Percentiles rank a stretch among this genome's conserved stretches.
Evolutionary conservation across 2,888 invertebrate species (phyloP).

Genomic region (Sinelater perroti): DNA sequence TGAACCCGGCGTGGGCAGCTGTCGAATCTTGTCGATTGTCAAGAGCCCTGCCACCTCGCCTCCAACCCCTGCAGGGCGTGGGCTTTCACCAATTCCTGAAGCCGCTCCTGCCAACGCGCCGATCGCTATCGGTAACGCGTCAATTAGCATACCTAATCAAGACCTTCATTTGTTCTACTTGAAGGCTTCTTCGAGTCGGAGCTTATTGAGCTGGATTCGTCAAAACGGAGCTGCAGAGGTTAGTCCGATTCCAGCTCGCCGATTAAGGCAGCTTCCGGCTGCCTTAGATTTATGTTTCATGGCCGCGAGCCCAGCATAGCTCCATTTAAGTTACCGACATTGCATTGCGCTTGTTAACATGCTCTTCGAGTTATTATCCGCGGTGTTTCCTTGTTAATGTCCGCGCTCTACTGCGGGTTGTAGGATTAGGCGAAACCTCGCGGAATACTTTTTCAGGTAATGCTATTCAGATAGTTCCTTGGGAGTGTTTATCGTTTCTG

Average conservation of each 20-base stretch:
- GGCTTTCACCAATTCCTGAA: neutral
- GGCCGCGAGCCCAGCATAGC: neutral
- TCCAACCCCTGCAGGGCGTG: no score
- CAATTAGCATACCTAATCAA: slow-evolving; percentile 32
- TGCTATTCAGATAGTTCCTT: no score
- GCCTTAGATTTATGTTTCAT: neutral
- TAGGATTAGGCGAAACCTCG: no score
- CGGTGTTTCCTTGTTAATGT: no score
- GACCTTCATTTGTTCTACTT: slow-evolving; percentile 9
- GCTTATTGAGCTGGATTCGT: neutral
- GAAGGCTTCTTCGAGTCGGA: neutral
- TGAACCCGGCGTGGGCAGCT: slow-evolving; percentile 19
- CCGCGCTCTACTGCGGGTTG: no score
- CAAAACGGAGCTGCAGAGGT: no score
- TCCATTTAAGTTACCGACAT: neutral
- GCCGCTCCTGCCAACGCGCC: slow-evolving; percentile 10
- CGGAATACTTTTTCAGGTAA: no score
- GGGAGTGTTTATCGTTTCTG: no score
- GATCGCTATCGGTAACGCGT: slow-evolving; percentile 20
- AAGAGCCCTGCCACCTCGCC: neutral
- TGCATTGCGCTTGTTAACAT: slow-evolving; percentile 5
- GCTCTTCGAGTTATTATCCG: slow-evolving; percentile 7
- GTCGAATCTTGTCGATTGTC: slow-evolving; percentile 23
- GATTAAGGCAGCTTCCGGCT: neutral
- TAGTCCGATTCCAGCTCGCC: no score